phyloP scores from a whole-genome alignment of 2,888 invertebrate genomes.

The Pyrrhia umbra region DNA sequence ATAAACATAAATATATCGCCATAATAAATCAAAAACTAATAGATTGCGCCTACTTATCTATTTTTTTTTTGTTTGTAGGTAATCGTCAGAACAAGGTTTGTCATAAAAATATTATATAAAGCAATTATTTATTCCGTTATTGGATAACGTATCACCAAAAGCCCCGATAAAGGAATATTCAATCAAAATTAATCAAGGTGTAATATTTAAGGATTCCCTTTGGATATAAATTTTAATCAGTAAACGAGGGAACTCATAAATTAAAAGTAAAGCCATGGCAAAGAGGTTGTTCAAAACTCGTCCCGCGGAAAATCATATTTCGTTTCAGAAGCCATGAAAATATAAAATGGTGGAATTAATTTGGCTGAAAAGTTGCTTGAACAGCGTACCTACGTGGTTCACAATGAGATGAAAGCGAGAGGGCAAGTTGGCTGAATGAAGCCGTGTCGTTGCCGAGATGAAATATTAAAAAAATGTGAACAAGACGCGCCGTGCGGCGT shows the following conservation, averaged over 20 bases:
- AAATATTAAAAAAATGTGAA: slow-evolving; percentile 83
- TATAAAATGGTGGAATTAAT: slow-evolving; percentile 85
- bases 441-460: slow-evolving; percentile 80
- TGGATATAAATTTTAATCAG: slow-evolving; percentile 44
- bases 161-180: neutral
- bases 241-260: slow-evolving; percentile 59
- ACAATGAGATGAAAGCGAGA: slow-evolving; percentile 88
- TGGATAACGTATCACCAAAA: slow-evolving; percentile 14
- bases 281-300: slow-evolving; percentile 78
- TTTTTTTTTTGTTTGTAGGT: no score
- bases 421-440: slow-evolving; percentile 84
- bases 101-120: no score
- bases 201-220: slow-evolving; percentile 48
- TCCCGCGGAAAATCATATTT: slow-evolving; percentile 84
- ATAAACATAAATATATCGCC: no score
- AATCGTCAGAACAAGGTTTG: no score
- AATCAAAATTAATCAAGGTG: slow-evolving; percentile 24
- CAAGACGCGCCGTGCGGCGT: slow-evolving; percentile 53
- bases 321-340: slow-evolving; percentile 83
- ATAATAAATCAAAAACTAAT: no score
- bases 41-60: no score
- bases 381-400: slow-evolving; percentile 65
- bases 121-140: neutral
- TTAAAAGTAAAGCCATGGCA: slow-evolving; percentile 78
- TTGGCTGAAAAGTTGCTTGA: slow-evolving; percentile 85